These are phyloP conservation scores for Pomacea canaliculata DNA, from an alignment of 2,888 invertebrate genomes.

Conservation along the genomic window DNA sequence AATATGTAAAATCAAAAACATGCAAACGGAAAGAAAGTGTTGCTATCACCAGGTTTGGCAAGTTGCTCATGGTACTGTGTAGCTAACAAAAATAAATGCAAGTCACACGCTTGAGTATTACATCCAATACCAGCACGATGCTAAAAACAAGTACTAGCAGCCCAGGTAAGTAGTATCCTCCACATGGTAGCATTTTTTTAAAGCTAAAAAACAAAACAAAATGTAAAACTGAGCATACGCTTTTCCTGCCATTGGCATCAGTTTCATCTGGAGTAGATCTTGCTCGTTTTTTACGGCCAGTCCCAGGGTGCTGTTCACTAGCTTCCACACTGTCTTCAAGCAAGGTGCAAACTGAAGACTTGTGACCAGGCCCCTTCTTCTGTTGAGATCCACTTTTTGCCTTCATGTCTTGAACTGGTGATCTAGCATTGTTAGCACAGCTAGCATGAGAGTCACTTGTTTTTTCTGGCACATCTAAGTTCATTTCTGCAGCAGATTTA, in stretches of 20 bases:
- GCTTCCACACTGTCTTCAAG: background rate
- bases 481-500: background rate
- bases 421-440: background rate
- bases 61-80: background rate
- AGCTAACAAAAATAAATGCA: background rate
- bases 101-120: background rate
- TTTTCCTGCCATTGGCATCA: conserved; percentile 22
- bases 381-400: background rate
- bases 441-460: too few species aligned
- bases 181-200: too few species aligned
- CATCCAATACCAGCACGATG: background rate
- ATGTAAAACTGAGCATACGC: conserved; percentile 7
- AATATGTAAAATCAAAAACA: too few species aligned
- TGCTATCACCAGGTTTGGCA: too few species aligned
- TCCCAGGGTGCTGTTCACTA: background rate
- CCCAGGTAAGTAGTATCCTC: too few species aligned
- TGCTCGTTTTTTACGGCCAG: conserved; percentile 22
- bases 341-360: background rate
- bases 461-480: too few species aligned
- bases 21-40: too few species aligned
- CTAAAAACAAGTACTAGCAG: too few species aligned
- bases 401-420: background rate
- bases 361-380: conserved; percentile 7
- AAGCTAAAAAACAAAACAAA: background rate
- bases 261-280: conserved; percentile 18